Evolutionary conservation across 2,888 invertebrate species (phyloP), one percentile per base, ranked within the genome.

Genomic region (Dione juno): DNA sequence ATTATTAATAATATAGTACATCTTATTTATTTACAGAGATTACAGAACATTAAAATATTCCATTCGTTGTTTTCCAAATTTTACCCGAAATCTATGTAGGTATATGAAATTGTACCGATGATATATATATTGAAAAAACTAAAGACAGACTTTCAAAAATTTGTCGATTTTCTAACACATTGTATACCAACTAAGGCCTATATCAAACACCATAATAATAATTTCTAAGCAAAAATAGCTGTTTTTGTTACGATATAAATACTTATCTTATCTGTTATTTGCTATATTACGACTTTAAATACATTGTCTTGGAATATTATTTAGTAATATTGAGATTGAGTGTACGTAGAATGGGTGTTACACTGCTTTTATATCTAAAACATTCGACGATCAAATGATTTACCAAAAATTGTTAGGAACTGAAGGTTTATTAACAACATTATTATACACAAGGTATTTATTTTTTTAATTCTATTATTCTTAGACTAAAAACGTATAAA

Each of bases 361-460:
- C 61, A 37, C 45, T 74, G 53, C 72, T 72, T 37, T 71, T 67
- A 19, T 68, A 74, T 54, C 72, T 75, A 28, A 78, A 77, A 59
- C 74, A 80, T 74, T 78, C 75, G 6, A 76, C 77, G 35, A 59
- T 79, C 57, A 73, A 76, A 76, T 81, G 77, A 77, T 61, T 54
- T 68, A n/a, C 13, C 57, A 52, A 28, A 16, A 19, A 52, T 21
- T 58, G 3, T 40, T 41, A 50, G 73, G 72, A 68, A 21, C 41
- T 57, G 54, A 67, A n/a, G n/a, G n/a, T n/a, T n/a, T n/a, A n/a
- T n/a, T n/a, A n/a, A n/a, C n/a, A n/a, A n/a, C n/a, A n/a, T n/a
- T n/a, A n/a, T n/a, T n/a, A n/a, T n/a, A n/a, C n/a, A n/a, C n/a
- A 37, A 75, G 74, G 76, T 74, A 76, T 50, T 40, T 28, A 40